Evolutionary conservation across 30 jellyfish, hydroid and myxozoan species (phyloP).

Genomic region (Aurelia coerulea): DNA sequence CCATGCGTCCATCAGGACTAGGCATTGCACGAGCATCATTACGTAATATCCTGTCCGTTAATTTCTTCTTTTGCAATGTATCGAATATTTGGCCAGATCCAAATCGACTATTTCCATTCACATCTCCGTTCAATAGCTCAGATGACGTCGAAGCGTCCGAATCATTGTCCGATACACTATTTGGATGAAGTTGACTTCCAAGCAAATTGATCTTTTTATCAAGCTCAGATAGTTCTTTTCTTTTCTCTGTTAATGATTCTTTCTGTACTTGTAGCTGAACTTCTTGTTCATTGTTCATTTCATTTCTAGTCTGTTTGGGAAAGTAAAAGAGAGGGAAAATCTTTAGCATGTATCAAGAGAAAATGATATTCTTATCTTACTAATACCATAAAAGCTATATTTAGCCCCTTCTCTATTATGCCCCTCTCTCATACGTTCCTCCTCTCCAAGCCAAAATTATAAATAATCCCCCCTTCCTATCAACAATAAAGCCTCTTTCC

Average conservation of each 20-base stretch:
- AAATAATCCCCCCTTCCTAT: no score
- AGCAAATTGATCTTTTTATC: conserved; percentile 75
- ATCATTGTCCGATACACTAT: conserved; percentile 46
- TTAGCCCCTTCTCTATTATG: no score
- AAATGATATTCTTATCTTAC: no score
- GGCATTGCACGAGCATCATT: conserved; percentile 37
- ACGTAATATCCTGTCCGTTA: conserved; percentile 13
- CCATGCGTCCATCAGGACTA: conserved; percentile 30
- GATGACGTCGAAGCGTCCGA: conserved; percentile 61
- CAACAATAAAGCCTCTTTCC: no score
- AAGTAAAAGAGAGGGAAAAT: background rate
- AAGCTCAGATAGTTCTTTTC: conserved; percentile 80
- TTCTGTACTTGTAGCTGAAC: conserved; percentile 74
- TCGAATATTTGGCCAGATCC: conserved; percentile 54
- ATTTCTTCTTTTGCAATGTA: conserved; percentile 67
- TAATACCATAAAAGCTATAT: no score
- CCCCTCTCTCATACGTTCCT: no score
- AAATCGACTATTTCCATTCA: conserved; percentile 45
- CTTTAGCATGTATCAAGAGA: no score
- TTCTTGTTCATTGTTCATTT: conserved; percentile 86
- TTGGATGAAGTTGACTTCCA: conserved; percentile 68
- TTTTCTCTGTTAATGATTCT: conserved; percentile 61
- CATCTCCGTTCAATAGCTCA: conserved; percentile 61
- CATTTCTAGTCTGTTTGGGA: conserved; percentile 83
- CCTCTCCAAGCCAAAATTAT: no score